Conservation (phyloP, 2,797 vertebrate species). For the Platalea minor region DNA sequence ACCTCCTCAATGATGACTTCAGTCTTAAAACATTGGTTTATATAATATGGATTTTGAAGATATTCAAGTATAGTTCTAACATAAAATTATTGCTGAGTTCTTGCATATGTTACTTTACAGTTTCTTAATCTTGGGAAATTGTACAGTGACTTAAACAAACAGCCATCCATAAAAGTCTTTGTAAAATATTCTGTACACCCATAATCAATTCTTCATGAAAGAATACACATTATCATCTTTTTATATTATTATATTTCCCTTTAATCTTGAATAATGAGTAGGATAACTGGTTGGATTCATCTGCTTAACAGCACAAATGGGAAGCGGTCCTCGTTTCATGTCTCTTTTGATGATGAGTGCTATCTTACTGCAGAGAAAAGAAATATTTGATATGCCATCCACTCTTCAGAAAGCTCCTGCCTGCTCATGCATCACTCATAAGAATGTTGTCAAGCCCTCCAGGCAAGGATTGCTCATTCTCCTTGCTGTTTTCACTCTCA, state of each 20-base stretch:
- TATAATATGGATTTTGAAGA: neutral
- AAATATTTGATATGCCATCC: neutral
- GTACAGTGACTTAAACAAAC: neutral
- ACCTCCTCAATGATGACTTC: neutral
- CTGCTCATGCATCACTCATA: neutral
- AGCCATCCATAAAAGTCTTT: neutral
- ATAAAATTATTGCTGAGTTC: neutral
- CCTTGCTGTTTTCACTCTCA: neutral
- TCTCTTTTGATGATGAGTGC: neutral
- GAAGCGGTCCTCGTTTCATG: neutral
- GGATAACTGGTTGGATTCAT: neutral
- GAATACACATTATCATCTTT: neutral
- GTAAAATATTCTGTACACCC: neutral
- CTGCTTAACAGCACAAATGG: neutral
- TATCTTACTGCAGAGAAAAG: neutral
- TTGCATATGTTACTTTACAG: neutral
- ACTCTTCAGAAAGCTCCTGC: neutral
- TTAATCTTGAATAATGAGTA: constrained; percentile 11
- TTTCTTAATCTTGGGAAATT: neutral
- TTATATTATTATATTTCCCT: neutral
- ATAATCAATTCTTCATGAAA: neutral
- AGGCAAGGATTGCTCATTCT: constrained; percentile 6
- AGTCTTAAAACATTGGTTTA: neutral
- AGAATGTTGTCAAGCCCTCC: neutral
- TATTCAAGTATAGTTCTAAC: neutral